These are phyloP conservation scores for Aricia artaxerxes DNA, from an alignment of 2,888 invertebrate species.

Conservation along the genomic window DNA sequence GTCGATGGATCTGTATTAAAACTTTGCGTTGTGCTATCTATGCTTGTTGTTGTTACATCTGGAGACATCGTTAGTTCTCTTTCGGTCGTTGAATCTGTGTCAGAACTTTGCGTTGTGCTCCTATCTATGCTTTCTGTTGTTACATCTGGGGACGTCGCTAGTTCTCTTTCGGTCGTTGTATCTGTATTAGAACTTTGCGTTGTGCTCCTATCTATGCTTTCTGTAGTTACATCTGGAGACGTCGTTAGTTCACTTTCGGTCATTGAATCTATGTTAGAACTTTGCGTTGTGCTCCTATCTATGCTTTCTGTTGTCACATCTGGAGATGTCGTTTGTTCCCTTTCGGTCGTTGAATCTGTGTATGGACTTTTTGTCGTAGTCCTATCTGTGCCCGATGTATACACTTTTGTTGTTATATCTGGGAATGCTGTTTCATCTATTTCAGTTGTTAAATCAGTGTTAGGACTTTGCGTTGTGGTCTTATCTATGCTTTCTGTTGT, in stretches of 20 bases:
- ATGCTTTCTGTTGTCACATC: too few relatives aligned
- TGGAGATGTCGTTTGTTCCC: too few relatives aligned
- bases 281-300: neutral
- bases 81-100: constrained; percentile 1
- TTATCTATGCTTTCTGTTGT: too few relatives aligned
- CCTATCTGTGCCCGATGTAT: too few relatives aligned
- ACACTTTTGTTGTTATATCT: too few relatives aligned
- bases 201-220: neutral
- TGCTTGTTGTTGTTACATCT: neutral
- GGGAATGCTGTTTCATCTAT: too few relatives aligned
- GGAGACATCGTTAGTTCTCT: constrained; percentile 4
- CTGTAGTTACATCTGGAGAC: neutral
- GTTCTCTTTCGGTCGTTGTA: constrained; percentile 13
- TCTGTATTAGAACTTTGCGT: neutral
- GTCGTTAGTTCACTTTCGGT: constrained; percentile 6
- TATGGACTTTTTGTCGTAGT: too few relatives aligned
- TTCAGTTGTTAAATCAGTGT: too few relatives aligned
- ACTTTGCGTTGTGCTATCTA: too few relatives aligned
- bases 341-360: too few relatives aligned
- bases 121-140: neutral
- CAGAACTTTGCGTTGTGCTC: too few relatives aligned
- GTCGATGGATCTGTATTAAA: neutral
- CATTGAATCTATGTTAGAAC: neutral
- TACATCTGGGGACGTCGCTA: neutral
- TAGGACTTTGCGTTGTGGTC: too few relatives aligned